Percentiles rank a stretch among this genome's conserved stretches.
Evolutionary conservation across 2,888 invertebrate genomes (phyloP).

Genomic region (Latrodectus elegans): DNA sequence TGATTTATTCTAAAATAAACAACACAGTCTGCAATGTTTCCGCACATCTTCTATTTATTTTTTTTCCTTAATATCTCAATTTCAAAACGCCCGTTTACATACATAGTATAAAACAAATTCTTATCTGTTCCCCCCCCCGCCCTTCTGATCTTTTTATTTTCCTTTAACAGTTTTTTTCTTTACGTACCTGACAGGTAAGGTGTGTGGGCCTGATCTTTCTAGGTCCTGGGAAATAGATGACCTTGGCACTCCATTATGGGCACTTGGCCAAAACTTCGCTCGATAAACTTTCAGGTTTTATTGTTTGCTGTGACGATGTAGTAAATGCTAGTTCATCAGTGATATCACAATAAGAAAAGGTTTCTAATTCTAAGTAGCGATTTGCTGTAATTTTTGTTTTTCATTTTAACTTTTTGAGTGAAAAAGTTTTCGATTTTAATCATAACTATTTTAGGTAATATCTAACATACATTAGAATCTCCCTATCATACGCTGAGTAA

Average conservation of each 20-base stretch:
- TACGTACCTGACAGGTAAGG: slow-evolving; percentile 19
- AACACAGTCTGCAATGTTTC: background rate
- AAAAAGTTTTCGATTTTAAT: too few relatives aligned
- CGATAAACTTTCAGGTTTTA: slow-evolving; percentile 12
- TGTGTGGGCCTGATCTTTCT: slow-evolving; percentile 41
- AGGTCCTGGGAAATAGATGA: slow-evolving; percentile 48
- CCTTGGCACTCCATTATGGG: slow-evolving; percentile 49
- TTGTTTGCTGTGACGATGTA: slow-evolving; percentile 15
- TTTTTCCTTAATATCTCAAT: background rate
- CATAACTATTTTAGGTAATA: too few relatives aligned
- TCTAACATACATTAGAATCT: too few relatives aligned
- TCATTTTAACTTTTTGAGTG: too few relatives aligned
- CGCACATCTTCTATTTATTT: background rate
- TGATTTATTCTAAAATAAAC: too few relatives aligned
- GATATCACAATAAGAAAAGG: background rate
- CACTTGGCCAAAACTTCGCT: slow-evolving; percentile 40
- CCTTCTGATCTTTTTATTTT: background rate
- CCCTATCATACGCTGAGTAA: too few relatives aligned
- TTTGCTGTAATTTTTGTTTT: too few relatives aligned
- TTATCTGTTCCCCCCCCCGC: background rate
- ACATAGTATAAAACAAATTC: slow-evolving; percentile 4
- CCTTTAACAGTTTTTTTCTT: background rate
- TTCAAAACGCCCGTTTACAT: slow-evolving; percentile 9
- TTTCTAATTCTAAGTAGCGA: too few relatives aligned
- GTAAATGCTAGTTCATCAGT: background rate